phyloP scores from a whole-genome alignment of 2,888 invertebrate species.

The Chironomus tentans region DNA sequence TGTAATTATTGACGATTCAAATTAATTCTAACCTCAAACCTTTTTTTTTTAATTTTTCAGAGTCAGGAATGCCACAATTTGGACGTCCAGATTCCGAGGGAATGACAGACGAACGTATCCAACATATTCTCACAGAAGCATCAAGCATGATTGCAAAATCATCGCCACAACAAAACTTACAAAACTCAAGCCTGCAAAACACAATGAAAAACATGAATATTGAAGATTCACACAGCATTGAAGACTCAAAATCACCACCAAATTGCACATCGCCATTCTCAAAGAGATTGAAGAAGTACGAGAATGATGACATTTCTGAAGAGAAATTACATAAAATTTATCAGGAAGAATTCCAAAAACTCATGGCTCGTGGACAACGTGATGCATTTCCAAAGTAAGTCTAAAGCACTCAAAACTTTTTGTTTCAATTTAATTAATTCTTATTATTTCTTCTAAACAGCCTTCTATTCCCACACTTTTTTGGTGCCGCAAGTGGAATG shows the following conservation, averaged over 20 bases:
- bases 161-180: constrained; percentile 34
- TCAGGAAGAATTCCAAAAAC: constrained; percentile 87
- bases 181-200: constrained; percentile 52
- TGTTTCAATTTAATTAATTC: constrained; percentile 37
- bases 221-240: constrained; percentile 64
- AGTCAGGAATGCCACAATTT: constrained; percentile 70
- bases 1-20: background rate
- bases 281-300: constrained; percentile 73
- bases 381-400: constrained; percentile 73
- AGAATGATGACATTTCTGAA: constrained; percentile 91
- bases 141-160: constrained; percentile 76
- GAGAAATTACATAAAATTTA: constrained; percentile 93
- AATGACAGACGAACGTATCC: constrained; percentile 83
- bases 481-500: constrained; percentile 47
- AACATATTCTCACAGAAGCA: constrained; percentile 88
- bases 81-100: constrained; percentile 61
- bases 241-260: constrained; percentile 68
- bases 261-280: constrained; percentile 76
- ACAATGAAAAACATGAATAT: constrained; percentile 43
- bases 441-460: constrained; percentile 39
- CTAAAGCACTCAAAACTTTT: constrained; percentile 32
- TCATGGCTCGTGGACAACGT: constrained; percentile 74
- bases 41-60: constrained; percentile 54
- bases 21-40: background rate
- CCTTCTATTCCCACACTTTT: constrained; percentile 76